Base-by-base conservation (phyloP, 2,113 vertebrate species). In the Pseudolaguvia tuberculata region DNA sequence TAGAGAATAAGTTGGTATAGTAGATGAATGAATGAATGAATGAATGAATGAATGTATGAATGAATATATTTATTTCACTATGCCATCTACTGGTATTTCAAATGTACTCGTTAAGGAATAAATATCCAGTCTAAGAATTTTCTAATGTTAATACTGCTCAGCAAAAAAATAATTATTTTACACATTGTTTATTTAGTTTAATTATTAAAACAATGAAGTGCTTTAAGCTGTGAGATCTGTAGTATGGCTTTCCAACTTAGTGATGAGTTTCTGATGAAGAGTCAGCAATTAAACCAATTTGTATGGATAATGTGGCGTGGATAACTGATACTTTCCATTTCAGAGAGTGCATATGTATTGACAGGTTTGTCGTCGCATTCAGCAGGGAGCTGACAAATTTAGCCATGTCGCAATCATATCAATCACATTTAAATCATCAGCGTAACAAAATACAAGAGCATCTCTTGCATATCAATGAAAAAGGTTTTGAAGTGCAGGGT, bases 301-400 rank as follows among this genome's bases (percentile, higher is more conserved):
- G 39, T 27, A 62, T 50, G 25, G 56, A 50, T 48, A 77, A 73
- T 53, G 48, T 66, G 55, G 55, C 52, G 42, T 77, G 39, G 59
- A 42, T 65, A 70, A 77, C 1, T 69, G 47, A 72, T 73, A 35
- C 45, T 77, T 80, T 73, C 29, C 52, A 42, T 47, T 69, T 53
- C 25, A 23, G 14, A 58, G 70, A 63, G 45, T 45, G n/a, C 31
- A n/a, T 68, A 6, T 75, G 45, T 76, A 50, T 61, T 67, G 59
- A 72, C n/a, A 53, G 72, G 72, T 56, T 69, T 72, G 27, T 72
- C 31, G 11, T 25, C 29, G 42, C 61, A 48, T 75, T 25, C 39
- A 71, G 69, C 31, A 68, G 65, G 29, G 25, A 68, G 12, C 62
- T 57, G 39, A 56, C 39, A 47, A 31, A 57, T 21, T 75, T 56